Evolutionary conservation across 2,888 invertebrate genomes (phyloP), one percentile per base, ranked within the genome.

Genomic region (Limnephilus auricula): DNA sequence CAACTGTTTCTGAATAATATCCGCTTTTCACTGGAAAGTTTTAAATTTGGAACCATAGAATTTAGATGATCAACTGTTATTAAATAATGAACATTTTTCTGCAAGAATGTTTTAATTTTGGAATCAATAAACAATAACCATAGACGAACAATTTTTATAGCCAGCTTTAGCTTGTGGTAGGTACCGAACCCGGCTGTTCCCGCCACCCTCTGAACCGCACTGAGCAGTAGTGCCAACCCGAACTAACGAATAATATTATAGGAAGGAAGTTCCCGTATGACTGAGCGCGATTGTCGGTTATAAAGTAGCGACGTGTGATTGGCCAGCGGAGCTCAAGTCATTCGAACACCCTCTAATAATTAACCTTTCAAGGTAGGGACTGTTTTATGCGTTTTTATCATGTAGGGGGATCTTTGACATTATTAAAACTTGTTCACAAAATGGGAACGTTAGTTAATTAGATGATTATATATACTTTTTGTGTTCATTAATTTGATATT

Each of bases 281-380:
- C 83, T 83, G 89, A 91, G 79, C 91, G 89, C 91, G 91, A 89
- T 90, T 90, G 90, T 90, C 91, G 91, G 91, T 91, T 91, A 91
- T 91, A 91, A 89, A 91, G 89, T 65, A 90, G 45, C 82, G 79
- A 91, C 78, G 89, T 90, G 92, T 92, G 89, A 92, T 92, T 86
- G 90, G 89, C 84, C 87, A 91, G 89, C 40, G 83, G 85, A 25
- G 84, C 79, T 90, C 90, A 90, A 65, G 65, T 84, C 18, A 34
- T 34, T 15, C 25, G 87, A 79, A 34, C 32, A 78, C 78, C 65
- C 85, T 45, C 9, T 78, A 50, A 85, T 45, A 45, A 65, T 65
- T 65, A 65, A n/a, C 65, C 6, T 65, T 65, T n/a, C 3, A 65
- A 65, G 65, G 65, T 65, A 25, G 65, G 65, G 6, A 25, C 25